Base-by-base conservation (phyloP, 2,113 vertebrate species). In the Psilopsiagon aymara region DNA sequence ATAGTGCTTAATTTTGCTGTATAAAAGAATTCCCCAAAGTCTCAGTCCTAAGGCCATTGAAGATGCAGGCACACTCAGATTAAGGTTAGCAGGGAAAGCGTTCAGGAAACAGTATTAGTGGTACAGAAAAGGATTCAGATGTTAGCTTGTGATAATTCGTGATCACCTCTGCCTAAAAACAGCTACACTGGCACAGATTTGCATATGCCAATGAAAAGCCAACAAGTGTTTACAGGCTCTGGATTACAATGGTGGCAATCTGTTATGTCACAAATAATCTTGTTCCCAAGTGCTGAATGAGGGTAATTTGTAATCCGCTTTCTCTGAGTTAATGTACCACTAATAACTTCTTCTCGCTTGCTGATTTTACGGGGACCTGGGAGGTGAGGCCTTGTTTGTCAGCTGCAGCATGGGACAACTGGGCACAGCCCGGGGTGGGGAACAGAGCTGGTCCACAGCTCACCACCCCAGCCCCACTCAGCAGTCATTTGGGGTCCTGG, bases 221-320 rank as follows among this genome's bases (percentile, higher is more conserved):
- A 96, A 70, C 82, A 69, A 95, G 75, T 88, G 79, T 90, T 93
- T 93, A 77, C 59, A 74, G 62, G 33, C 63, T 86, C 33, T 92
- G 92, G 93, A 96, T 96, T 96, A 96, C 71, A 70, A 71, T 25
- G 47, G 76, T 88, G 66, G 60, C 90, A 94, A 94, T 86, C 93
- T 94, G 92, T 78, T 95, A 75, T 75, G 94, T 88, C 96, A 96
- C 76, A 86, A 88, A 88, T 94, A 93, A 92, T 94, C 94, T 83
- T 74, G 64, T 95, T 95, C 93, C 68, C 76, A 71, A 55, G 60
- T 55, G 68, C 76, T 86, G 31, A 57, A 78, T 59, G 85, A 88
- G 85, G 43, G 52, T 83, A 90, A 91, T 51, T 94, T 46, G 68
- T 96, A 95, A 94, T 95, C 90, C 59, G 46, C 85, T 92, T 93